These are phyloP conservation scores for Ceratina calcarata DNA, from an alignment of 1,140 invertebrate genomes.

Conservation along the genomic window DNA sequence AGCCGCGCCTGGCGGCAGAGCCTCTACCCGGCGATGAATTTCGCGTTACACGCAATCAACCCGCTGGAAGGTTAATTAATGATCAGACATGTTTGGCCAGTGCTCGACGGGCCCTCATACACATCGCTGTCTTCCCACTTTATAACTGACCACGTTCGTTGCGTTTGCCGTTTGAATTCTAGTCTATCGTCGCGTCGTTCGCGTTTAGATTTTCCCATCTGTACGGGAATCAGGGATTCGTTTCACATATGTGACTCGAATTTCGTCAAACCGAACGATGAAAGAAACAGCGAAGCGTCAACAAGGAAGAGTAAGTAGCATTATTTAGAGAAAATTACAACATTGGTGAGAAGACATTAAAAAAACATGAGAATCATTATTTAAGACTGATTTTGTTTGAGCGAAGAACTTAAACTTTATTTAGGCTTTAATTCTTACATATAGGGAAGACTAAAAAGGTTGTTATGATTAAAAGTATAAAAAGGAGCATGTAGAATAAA, in stretches of 20 bases:
- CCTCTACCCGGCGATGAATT: constrained; percentile 60
- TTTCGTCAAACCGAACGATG: constrained; percentile 6
- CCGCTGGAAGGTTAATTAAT: constrained; percentile 63
- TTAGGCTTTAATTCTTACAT: too few relatives aligned
- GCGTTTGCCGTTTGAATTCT: constrained; percentile 42
- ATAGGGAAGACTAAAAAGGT: background rate
- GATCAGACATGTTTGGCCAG: constrained; percentile 52
- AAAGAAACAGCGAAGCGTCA: background rate
- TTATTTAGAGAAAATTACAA: too few relatives aligned
- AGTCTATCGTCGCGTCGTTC: constrained; percentile 25
- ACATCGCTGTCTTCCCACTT: constrained; percentile 34
- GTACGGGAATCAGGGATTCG: constrained; percentile 13
- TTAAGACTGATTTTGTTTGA: too few relatives aligned
- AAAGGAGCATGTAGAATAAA: too few relatives aligned
- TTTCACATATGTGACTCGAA: constrained; percentile 4
- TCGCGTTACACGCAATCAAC: constrained; percentile 68
- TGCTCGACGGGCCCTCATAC: constrained; percentile 40
- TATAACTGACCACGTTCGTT: constrained; percentile 46
- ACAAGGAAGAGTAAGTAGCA: background rate
- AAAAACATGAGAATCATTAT: too few relatives aligned
- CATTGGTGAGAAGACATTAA: too few relatives aligned
- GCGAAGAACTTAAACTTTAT: too few relatives aligned
- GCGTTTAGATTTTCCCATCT: constrained; percentile 32
- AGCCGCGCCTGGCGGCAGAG: constrained; percentile 37
- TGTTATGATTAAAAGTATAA: too few relatives aligned